phyloP scores from a whole-genome alignment of 2,888 invertebrate genomes.

The Rhyacophila evoluta region DNA sequence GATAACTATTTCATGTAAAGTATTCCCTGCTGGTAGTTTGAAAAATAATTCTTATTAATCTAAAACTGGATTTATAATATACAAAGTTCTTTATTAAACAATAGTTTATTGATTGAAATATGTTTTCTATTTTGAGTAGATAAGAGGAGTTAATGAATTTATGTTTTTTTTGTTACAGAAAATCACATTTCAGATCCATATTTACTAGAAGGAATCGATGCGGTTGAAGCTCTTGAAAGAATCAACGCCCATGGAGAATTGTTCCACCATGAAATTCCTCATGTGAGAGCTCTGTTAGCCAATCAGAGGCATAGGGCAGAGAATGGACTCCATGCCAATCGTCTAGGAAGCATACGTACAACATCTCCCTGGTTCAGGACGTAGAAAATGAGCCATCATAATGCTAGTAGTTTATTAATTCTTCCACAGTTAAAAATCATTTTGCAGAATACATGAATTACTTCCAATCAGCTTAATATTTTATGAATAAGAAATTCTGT shows the following conservation, averaged over 20 bases:
- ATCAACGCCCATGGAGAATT: slow-evolving; percentile 70
- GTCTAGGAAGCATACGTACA: slow-evolving; percentile 73
- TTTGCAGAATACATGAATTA: neutral
- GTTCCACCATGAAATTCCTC: slow-evolving; percentile 76
- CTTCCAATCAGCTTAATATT: too few relatives aligned
- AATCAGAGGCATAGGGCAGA: slow-evolving; percentile 72
- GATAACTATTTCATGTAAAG: too few relatives aligned
- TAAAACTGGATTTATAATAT: too few relatives aligned
- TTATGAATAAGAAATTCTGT: too few relatives aligned
- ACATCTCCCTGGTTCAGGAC: slow-evolving; percentile 72
- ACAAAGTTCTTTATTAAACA: too few relatives aligned
- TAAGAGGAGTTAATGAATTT: too few relatives aligned
- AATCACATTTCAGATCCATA: slow-evolving; percentile 45
- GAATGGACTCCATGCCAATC: slow-evolving; percentile 73
- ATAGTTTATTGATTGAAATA: too few relatives aligned
- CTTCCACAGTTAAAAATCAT: neutral
- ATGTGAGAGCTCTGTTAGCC: slow-evolving; percentile 71
- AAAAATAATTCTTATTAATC: too few relatives aligned
- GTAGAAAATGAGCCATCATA: slow-evolving; percentile 55
- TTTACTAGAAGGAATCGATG: slow-evolving; percentile 71
- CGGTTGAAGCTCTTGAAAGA: slow-evolving; percentile 69
- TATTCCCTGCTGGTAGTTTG: too few relatives aligned
- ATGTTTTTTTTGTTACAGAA: slow-evolving; percentile 38
- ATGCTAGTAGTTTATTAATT: neutral
- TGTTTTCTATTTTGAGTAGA: too few relatives aligned